A percentile compares a stretch with the other conserved stretches of the same genome.
Conservation (phyloP, 2,797 vertebrate genomes). For the Cuniculus paca region DNA sequence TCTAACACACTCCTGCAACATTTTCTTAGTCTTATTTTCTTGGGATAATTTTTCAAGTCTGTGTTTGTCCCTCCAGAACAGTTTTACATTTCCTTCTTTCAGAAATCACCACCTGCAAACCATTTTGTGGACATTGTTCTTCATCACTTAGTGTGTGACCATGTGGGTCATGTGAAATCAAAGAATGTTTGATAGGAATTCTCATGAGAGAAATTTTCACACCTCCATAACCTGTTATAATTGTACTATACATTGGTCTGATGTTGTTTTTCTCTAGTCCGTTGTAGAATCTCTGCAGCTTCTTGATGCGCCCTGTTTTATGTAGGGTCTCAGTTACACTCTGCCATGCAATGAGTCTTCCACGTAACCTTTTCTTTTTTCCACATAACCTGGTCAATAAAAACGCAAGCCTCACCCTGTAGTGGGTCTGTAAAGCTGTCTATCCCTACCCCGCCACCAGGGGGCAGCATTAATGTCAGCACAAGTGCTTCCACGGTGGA, state of each 20-base stretch:
- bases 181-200: not conserved
- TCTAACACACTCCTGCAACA: not conserved
- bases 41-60: not conserved
- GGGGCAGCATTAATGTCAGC: constrained; percentile 1
- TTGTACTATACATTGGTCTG: not conserved
- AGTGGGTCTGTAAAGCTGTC: not conserved
- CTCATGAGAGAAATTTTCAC: not conserved
- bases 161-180: not conserved
- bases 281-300: not conserved
- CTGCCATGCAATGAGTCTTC: not conserved
- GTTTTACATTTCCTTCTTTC: not conserved
- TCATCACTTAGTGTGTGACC: not conserved
- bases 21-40: not conserved
- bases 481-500: not conserved
- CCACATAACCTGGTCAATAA: not conserved
- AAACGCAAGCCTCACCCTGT: not conserved
- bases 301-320: not conserved
- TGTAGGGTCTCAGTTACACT: not conserved
- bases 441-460: constrained; percentile 22
- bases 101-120: not conserved
- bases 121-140: not conserved
- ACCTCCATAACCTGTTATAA: not conserved
- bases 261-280: not conserved
- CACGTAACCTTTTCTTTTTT: not conserved
- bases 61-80: not conserved